A percentile compares a stretch with the other conserved stretches of the same genome.
Conservation (phyloP, 2,797 vertebrate genomes). For the Sphenodon punctatus region DNA sequence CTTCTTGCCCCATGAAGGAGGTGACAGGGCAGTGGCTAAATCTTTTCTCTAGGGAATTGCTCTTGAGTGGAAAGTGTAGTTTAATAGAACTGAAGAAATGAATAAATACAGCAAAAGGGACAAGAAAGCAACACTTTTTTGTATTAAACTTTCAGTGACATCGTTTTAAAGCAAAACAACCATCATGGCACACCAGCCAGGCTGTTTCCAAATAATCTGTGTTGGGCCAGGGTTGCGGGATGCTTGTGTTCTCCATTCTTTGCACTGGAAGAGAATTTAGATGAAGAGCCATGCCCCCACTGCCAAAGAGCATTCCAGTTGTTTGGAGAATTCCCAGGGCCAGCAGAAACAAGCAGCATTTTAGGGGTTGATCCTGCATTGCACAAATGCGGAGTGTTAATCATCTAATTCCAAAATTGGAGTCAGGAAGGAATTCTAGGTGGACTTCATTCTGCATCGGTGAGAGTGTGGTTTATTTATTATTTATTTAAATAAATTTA, state of each 20-base stretch:
- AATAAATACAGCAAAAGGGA: neutral
- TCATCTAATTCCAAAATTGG: neutral
- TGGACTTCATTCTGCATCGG: no score
- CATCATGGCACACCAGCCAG: neutral
- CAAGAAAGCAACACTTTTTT: neutral
- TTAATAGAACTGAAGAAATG: neutral
- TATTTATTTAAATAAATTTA: no score
- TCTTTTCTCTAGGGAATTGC: neutral
- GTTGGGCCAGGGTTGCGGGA: neutral
- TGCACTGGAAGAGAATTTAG: neutral
- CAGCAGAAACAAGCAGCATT: no score
- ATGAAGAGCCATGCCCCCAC: no score
- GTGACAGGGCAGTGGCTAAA: neutral
- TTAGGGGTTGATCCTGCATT: neutral
- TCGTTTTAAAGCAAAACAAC: neutral
- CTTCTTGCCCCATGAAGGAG: no score
- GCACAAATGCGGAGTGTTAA: neutral
- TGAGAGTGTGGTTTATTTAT: no score
- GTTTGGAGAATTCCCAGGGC: no score
- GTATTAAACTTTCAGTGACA: neutral
- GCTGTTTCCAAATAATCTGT: neutral
- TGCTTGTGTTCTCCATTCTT: neutral
- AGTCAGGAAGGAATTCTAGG: no score
- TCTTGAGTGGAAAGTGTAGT: neutral
- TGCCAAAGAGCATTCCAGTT: no score